Evolutionary conservation across 2,113 vertebrate genomes (phyloP).

Genomic region (Salvelinus fontinalis): DNA sequence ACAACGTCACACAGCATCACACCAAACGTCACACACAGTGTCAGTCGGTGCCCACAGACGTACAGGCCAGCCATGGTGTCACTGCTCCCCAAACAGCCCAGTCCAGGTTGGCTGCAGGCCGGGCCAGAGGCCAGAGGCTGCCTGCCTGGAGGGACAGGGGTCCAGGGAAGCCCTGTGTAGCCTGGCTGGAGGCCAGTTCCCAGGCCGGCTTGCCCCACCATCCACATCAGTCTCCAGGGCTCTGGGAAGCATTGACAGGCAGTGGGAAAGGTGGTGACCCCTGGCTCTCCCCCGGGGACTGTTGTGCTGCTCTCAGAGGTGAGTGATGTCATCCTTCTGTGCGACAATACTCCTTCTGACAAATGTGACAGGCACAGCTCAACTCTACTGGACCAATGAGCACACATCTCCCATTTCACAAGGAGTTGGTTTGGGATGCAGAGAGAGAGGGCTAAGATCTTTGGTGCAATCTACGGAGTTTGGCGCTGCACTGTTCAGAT

Average conservation of each 20-base stretch:
- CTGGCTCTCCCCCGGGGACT: conserved; percentile 47
- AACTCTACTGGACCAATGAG: conserved; percentile 43
- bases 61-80: conserved; percentile 14
- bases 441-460: not conserved
- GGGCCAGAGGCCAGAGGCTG: conserved; percentile 2
- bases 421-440: not conserved
- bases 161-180: conserved; percentile 38
- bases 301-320: conserved; percentile 60
- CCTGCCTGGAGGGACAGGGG: not conserved
- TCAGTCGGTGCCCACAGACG: conserved; percentile 1
- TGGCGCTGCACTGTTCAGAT: not conserved
- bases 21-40: not conserved
- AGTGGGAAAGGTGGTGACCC: conserved; percentile 73
- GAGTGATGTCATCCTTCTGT: conserved; percentile 65
- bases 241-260: conserved; percentile 66
- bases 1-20: conserved; percentile 37
- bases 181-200: conserved; percentile 70
- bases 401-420: conserved; percentile 2
- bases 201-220: conserved; percentile 59
- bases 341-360: conserved; percentile 48
- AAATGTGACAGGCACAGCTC: conserved; percentile 41
- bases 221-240: conserved; percentile 45
- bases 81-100: not conserved
- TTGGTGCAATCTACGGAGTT: not conserved
- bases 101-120: conserved; percentile 5